These are phyloP conservation scores for Eupithecia tripunctaria DNA, from an alignment of 2,888 invertebrate genomes.

Conservation along the genomic window DNA sequence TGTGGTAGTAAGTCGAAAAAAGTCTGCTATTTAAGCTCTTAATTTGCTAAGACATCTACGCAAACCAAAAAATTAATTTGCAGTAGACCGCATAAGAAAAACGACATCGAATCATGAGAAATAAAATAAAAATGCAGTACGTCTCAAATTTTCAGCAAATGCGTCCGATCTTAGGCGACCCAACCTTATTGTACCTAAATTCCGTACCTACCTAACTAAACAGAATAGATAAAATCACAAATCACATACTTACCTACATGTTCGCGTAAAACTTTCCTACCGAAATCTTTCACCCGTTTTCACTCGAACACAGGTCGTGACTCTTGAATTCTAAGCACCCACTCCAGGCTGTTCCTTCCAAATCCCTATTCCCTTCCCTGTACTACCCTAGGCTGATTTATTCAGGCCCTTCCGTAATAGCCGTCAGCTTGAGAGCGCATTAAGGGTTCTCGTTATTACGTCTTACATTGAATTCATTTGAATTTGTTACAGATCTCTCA, in stretches of 20 bases:
- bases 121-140: too few relatives aligned
- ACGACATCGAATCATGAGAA: too few relatives aligned
- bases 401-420: slow-evolving; percentile 27
- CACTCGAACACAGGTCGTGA: slow-evolving; percentile 4
- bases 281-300: slow-evolving; percentile 21
- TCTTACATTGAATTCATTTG: slow-evolving; percentile 29
- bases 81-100: too few relatives aligned
- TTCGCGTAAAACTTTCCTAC: slow-evolving; percentile 2
- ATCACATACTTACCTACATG: neutral
- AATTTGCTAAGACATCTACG: too few relatives aligned
- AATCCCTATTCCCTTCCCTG: neutral
- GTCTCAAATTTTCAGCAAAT: too few relatives aligned
- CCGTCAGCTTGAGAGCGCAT: slow-evolving; percentile 29
- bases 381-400: slow-evolving; percentile 26
- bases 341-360: slow-evolving; percentile 2
- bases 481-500: slow-evolving; percentile 19
- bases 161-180: too few relatives aligned
- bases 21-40: too few relatives aligned
- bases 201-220: neutral
- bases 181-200: too few relatives aligned
- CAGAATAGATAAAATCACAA: neutral
- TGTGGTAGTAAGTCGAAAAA: too few relatives aligned
- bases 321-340: slow-evolving; percentile 5
- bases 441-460: slow-evolving; percentile 26
- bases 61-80: too few relatives aligned